Percentiles rank a stretch among this genome's conserved stretches.
phyloP scores from a whole-genome alignment of 1,140 invertebrate species.

The Arion vulgaris region DNA sequence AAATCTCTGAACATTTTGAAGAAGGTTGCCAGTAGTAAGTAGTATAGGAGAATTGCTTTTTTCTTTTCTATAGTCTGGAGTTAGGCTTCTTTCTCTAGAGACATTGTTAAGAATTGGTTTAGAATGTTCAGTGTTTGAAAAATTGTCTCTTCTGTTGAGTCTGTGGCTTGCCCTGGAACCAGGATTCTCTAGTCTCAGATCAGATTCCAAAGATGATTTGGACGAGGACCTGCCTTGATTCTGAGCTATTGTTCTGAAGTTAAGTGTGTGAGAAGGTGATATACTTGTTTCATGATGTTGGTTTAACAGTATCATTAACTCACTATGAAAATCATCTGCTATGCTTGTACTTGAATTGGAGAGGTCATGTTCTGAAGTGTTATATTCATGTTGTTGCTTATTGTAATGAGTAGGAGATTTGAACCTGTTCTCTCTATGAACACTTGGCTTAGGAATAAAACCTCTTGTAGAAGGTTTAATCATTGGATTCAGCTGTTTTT shows the following conservation, averaged over 20 bases:
- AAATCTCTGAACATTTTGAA: slow-evolving; percentile 19
- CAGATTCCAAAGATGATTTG: background rate
- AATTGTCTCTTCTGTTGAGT: background rate
- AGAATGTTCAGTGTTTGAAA: background rate
- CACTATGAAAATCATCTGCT: background rate
- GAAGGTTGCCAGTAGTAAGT: slow-evolving; percentile 8
- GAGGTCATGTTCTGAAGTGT: background rate
- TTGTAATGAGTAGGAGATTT: background rate
- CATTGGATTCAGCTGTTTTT: slow-evolving; percentile 36
- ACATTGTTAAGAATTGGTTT: background rate
- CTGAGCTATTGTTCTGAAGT: background rate
- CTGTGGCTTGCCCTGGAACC: no score
- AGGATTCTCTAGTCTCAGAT: background rate
- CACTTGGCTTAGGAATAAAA: slow-evolving; percentile 5
- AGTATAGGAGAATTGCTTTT: slow-evolving; percentile 15
- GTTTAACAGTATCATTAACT: background rate
- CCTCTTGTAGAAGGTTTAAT: slow-evolving; percentile 25
- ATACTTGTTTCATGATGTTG: background rate
- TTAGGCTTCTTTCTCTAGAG: background rate
- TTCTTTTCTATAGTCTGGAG: background rate
- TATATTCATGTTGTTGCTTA: background rate
- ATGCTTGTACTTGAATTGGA: background rate
- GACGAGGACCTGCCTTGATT: background rate
- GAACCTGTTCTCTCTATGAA: background rate
- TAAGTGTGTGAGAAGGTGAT: background rate